These are phyloP conservation scores for Pollimyrus isidori DNA, from an alignment of 2,113 vertebrate genomes.

Conservation along the genomic window DNA sequence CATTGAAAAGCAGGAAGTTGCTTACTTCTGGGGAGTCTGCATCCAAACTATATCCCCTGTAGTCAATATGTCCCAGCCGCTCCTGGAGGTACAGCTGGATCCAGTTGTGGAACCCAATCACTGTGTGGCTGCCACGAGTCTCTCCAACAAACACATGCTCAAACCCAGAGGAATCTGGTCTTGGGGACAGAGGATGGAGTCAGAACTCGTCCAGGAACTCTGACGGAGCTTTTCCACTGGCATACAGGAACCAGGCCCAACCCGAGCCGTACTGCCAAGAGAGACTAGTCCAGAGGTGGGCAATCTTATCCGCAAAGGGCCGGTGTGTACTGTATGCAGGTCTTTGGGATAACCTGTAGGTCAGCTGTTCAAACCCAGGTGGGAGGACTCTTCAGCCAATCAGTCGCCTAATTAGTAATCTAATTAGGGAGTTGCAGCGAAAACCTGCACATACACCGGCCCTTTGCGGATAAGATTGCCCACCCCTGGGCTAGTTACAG, in stretches of 20 bases:
- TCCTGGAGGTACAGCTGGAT: slow-evolving; percentile 72
- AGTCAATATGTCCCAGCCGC: slow-evolving; percentile 67
- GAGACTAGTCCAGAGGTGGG: no score
- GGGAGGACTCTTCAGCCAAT: no score
- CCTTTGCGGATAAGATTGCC: no score
- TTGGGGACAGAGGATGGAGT: slow-evolving; percentile 25
- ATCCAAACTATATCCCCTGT: slow-evolving; percentile 63
- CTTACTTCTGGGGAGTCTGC: slow-evolving; percentile 56
- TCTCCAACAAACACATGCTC: slow-evolving; percentile 73
- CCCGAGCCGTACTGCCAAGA: background rate
- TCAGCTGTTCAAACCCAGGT: no score
- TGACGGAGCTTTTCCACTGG: background rate
- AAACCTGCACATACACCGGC: no score
- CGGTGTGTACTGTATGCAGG: no score
- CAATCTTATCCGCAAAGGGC: no score
- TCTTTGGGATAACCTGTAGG: no score
- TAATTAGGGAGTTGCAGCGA: no score
- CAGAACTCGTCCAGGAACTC: background rate
- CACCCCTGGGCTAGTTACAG: no score
- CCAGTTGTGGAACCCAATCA: slow-evolving; percentile 74
- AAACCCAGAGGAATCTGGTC: slow-evolving; percentile 70
- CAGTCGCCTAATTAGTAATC: no score
- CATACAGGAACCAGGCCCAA: background rate
- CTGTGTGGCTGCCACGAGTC: slow-evolving; percentile 58
- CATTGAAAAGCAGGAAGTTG: background rate